Evolutionary conservation across 2,113 vertebrate species (phyloP), one percentile per base, ranked within the genome.

Genomic region (Microcebus murinus): DNA sequence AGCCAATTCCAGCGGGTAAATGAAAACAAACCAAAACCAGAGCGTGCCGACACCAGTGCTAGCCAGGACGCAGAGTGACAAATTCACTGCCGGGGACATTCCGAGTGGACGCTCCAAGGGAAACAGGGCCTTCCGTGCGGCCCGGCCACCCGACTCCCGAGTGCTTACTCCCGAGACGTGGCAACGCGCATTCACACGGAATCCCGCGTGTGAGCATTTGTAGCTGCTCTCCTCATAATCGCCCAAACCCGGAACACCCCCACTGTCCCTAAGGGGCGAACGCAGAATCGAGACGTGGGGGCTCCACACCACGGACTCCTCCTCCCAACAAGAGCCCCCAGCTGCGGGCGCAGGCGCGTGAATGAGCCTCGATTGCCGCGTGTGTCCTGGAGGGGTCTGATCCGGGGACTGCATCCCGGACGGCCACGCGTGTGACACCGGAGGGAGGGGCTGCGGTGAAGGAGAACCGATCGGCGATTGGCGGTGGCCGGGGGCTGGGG

Each of bases 181-280:
- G n/a, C 25, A 20, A 29, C 0, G 0, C 6, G 0, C 0, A 0
- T 1, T 8, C 71, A 23, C 57, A 9, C 1, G 0, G 18, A 0
- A 2, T 3, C 13, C 50, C 2, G n/a, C 4, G 0, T 3, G 3
- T 4, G 8, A 52, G 3, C 2, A 15, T 23, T 0, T 6, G 57
- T 2, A 48, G 61, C 59, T 10, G 34, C 34, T 70, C 20, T 29
- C 29, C 10, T 25, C 45, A 8, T 5, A 10, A 9, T 17, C 0
- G 2, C 50, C 70, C 48, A 21, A 29, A 59, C 10, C 18, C 7
- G 52, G 18, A 55, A 25, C 18, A 13, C 10, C 34, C 34, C 55
- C 8, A 8, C 25, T 1, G 63, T 2, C 29, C 17, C 39, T 48
- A 0, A 1, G 2, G 1, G 14, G 31, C 4, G 11, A 79, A 48